A percentile compares a stretch with the other conserved stretches of the same genome.
Conservation (phyloP, 2,113 vertebrate species). For the Camelus bactrianus region DNA sequence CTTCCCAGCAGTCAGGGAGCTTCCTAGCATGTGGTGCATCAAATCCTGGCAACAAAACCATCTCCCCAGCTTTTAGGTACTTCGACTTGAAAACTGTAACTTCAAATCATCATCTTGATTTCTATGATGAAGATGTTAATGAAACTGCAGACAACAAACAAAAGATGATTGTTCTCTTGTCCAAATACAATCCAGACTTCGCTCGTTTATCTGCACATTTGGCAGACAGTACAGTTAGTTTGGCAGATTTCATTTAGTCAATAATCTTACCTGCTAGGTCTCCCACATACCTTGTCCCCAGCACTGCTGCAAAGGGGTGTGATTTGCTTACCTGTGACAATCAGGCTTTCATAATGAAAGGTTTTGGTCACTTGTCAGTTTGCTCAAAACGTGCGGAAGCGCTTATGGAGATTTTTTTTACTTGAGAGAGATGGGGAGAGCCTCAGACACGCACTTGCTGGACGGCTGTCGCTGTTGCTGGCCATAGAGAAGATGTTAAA, state of each 20-base stretch:
- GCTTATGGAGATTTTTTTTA: background rate
- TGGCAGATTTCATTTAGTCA: background rate
- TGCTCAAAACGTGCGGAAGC: background rate
- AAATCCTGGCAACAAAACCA: rapidly evolving
- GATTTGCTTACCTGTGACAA: background rate
- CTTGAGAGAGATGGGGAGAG: background rate
- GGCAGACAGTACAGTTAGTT: background rate
- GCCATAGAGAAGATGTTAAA: background rate
- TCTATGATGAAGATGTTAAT: background rate
- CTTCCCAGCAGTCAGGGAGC: rapidly evolving
- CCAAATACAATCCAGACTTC: background rate
- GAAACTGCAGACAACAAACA: background rate
- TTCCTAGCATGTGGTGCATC: no score
- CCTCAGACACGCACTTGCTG: rapidly evolving
- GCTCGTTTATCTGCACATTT: background rate
- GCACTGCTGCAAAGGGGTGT: background rate
- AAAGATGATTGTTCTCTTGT: background rate
- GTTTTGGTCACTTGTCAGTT: background rate
- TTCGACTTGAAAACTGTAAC: background rate
- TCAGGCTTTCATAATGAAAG: background rate
- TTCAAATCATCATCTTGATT: background rate
- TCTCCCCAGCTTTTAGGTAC: background rate
- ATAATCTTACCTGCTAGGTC: background rate
- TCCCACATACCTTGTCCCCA: background rate
- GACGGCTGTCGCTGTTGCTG: background rate